These are phyloP conservation scores for Xanthorhoe spadicearia DNA, from an alignment of 2,888 invertebrate genomes.

Conservation along the genomic window DNA sequence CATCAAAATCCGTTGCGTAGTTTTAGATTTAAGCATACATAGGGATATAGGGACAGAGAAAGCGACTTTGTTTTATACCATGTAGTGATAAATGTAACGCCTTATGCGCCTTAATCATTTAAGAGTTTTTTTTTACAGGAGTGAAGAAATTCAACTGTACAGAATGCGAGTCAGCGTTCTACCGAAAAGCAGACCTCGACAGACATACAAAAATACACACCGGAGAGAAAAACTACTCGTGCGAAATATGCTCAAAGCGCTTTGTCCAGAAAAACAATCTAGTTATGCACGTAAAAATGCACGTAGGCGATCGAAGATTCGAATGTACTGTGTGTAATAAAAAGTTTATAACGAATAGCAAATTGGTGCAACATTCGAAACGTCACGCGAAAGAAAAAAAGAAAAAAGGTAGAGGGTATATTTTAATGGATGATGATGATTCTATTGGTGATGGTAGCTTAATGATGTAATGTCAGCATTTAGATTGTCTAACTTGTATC, in stretches of 20 bases:
- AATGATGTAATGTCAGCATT: too few relatives aligned
- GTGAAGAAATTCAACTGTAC: constrained; percentile 69
- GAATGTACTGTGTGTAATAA: constrained; percentile 66
- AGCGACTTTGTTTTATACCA: neutral
- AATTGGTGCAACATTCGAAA: constrained; percentile 63
- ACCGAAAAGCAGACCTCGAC: constrained; percentile 72
- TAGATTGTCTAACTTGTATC: too few relatives aligned
- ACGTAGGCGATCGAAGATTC: constrained; percentile 66
- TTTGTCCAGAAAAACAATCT: constrained; percentile 76
- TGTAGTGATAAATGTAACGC: neutral
- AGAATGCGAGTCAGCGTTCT: constrained; percentile 68
- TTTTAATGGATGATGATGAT: constrained; percentile 17
- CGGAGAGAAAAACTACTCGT: constrained; percentile 69
- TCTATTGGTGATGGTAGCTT: neutral
- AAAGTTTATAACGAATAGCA: constrained; percentile 68
- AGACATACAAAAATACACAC: constrained; percentile 72
- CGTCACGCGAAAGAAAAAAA: constrained; percentile 68
- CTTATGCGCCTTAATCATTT: too few relatives aligned
- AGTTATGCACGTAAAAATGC: constrained; percentile 74
- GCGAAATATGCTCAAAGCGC: constrained; percentile 70
- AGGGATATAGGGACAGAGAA: too few relatives aligned
- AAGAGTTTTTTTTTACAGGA: constrained; percentile 38
- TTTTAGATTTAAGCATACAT: too few relatives aligned
- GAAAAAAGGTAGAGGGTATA: constrained; percentile 26
- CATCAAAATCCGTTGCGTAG: too few relatives aligned